These are phyloP conservation scores for Drosophila nebulosa DNA, from an alignment of 1,140 invertebrate genomes.

Conservation along the genomic window DNA sequence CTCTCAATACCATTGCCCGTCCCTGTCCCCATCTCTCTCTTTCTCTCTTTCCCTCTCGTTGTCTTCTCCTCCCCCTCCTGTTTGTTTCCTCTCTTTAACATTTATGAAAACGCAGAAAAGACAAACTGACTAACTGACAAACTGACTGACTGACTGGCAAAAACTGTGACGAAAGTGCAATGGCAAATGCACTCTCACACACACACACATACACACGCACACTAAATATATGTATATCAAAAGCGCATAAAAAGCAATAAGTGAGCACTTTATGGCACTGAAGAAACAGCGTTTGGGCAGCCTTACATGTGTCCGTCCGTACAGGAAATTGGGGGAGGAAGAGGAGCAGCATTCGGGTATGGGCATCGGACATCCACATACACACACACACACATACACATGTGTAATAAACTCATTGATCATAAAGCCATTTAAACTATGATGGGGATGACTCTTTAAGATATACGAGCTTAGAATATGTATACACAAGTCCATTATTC, in stretches of 20 bases:
- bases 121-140: conserved; percentile 47
- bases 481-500: not conserved
- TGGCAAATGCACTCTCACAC: conserved; percentile 46
- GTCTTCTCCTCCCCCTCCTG: not conserved
- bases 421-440: conserved; percentile 31
- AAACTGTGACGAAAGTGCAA: conserved; percentile 69
- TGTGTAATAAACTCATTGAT: conserved; percentile 52
- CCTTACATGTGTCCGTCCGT: conserved; percentile 56
- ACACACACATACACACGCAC: conserved; percentile 16
- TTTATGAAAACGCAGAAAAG: conserved; percentile 59
- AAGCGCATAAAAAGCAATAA: conserved; percentile 75
- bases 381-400: not conserved
- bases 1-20: not conserved
- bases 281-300: conserved; percentile 52
- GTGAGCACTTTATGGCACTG: conserved; percentile 69
- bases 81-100: conserved; percentile 4
- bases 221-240: conserved; percentile 40
- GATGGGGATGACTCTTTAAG: conserved; percentile 10
- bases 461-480: not conserved
- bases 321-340: not conserved
- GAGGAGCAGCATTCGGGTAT: not conserved
- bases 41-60: not conserved
- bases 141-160: conserved; percentile 50
- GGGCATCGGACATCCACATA: not conserved
- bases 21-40: conserved; percentile 12